Evolutionary conservation across 1,140 invertebrate species (phyloP), one percentile per base, ranked within the genome.

Genomic region (Trichonephila inaurata): DNA sequence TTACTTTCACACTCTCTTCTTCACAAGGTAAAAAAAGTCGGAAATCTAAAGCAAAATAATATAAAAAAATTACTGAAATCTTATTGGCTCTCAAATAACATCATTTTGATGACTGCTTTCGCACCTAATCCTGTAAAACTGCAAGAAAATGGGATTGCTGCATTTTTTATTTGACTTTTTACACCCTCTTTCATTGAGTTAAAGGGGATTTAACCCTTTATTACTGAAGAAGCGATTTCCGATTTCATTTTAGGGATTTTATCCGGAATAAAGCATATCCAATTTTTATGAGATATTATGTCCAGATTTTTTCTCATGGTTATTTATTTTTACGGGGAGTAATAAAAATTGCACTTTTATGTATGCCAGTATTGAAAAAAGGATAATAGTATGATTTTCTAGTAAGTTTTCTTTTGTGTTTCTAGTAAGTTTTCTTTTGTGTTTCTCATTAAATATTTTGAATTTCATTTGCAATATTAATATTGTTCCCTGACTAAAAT

Each of bases 51-150:
- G 18, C 10, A 51, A 58, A 83, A 58, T 2, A 64, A 19, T 2
- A 40, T 10, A 87, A n/a, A 87, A 87, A 89, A 58, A 24, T 21
- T 16, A n/a, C 10, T 1, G 64, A 28, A 51, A 10, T 58, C 24
- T 69, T 21, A 89, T 40, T 89, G 64, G 33, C 16, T 82, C 77
- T 44, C 90, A 91, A 91, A 91, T 91, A 91, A 91, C 81, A 18
- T 91, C 90, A 91, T 91, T 91, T 91, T 44, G 18, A 19, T 64
- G 24, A 21, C 72, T 62, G 33, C 61, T 51, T 18, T 83, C 19
- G 44, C 60, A 28, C 33, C 21, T 91, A 91, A 91, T 91, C 90
- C 61, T 7, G 60, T 64, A 64, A 83, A 91, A 91, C 24, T 82
- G 61, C 24, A 24, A 24, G 72, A 66, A 91, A 64, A n/a, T 18